phyloP scores from a whole-genome alignment of 2,888 invertebrate species.

The Drosophila fungiperda region DNA sequence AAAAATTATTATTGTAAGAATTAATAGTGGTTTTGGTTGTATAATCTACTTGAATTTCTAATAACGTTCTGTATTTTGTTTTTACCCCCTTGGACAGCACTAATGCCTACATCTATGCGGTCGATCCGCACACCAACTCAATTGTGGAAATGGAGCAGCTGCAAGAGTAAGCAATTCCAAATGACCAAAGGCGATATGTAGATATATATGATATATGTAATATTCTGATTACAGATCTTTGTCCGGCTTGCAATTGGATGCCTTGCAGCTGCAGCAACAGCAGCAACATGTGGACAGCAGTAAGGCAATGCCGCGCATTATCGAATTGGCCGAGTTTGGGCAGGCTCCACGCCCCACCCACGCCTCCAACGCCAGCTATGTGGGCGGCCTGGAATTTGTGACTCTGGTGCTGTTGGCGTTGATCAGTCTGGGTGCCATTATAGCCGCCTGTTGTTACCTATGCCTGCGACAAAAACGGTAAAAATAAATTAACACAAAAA shows the following conservation, averaged over 20 bases:
- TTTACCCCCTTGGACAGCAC: constrained; percentile 87
- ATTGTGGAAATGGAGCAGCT: constrained; percentile 92
- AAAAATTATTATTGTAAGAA: neutral
- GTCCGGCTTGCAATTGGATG: constrained; percentile 77
- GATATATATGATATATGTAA: neutral
- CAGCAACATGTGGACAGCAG: constrained; percentile 51
- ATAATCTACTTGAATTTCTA: neutral
- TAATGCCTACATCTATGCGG: constrained; percentile 93
- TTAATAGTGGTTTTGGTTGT: neutral
- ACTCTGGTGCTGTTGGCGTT: constrained; percentile 92
- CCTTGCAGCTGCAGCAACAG: constrained; percentile 64
- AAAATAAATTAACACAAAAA: constrained; percentile 55
- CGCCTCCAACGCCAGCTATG: constrained; percentile 73
- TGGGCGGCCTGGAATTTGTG: constrained; percentile 91
- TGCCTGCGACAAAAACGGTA: constrained; percentile 88
- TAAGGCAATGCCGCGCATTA: constrained; percentile 88
- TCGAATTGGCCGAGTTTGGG: constrained; percentile 86
- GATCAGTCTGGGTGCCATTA: constrained; percentile 92
- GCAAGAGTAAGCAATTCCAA: constrained; percentile 87
- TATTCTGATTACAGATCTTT: constrained; percentile 86
- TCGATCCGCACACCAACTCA: constrained; percentile 92
- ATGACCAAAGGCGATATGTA: neutral
- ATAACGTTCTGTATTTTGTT: neutral
- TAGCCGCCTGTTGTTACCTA: constrained; percentile 91
- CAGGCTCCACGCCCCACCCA: constrained; percentile 83